Percentiles rank a stretch among this genome's conserved stretches.
Evolutionary conservation across 2,797 vertebrate species (phyloP).

Genomic region (Ctenopoma kingsleyae): DNA sequence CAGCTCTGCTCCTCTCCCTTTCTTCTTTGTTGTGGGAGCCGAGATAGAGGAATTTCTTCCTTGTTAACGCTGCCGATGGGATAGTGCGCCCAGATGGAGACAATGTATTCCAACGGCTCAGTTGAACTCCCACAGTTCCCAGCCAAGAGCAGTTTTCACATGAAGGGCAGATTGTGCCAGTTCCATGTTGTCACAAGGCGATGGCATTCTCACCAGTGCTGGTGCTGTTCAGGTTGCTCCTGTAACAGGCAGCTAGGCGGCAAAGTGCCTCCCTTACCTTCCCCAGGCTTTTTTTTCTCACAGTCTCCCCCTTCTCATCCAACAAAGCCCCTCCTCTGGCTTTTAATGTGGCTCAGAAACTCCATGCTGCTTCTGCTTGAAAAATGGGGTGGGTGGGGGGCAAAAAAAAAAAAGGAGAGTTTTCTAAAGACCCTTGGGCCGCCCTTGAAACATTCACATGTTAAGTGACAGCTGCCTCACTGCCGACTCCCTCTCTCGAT

Average conservation of each 20-base stretch:
- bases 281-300: constrained; percentile 59
- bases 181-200: constrained; percentile 36
- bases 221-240: constrained; percentile 71
- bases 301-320: constrained; percentile 63
- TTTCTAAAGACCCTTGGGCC: constrained; percentile 84
- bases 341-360: constrained; percentile 82
- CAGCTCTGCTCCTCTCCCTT: constrained; percentile 82
- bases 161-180: constrained; percentile 64
- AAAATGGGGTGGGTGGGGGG: constrained; percentile 64
- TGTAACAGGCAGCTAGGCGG: constrained; percentile 75
- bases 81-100: constrained; percentile 74
- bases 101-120: constrained; percentile 80
- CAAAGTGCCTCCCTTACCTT: constrained; percentile 81
- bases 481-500: constrained; percentile 75
- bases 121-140: constrained; percentile 73
- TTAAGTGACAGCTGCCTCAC: constrained; percentile 89
- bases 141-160: constrained; percentile 71
- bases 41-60: constrained; percentile 86
- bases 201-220: constrained; percentile 43
- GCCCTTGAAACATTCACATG: constrained; percentile 88
- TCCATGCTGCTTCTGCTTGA: constrained; percentile 82
- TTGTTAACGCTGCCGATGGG: constrained; percentile 78
- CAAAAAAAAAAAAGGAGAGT: constrained; percentile 65
- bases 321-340: constrained; percentile 78
- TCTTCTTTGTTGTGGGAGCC: constrained; percentile 84